Conservation (phyloP, 2,888 invertebrate species). For the Volucella inflata region DNA sequence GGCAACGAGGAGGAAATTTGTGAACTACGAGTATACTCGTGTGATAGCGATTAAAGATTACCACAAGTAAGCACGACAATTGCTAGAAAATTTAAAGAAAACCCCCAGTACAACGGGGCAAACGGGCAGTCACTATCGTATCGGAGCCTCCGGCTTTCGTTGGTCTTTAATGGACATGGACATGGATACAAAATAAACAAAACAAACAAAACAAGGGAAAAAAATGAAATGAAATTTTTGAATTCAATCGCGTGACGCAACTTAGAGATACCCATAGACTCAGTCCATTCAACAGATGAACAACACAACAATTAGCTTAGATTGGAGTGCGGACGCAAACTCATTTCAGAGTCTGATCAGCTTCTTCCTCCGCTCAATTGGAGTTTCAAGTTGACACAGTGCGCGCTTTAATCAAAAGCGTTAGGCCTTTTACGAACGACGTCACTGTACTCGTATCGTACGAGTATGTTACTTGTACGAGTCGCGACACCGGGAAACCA, state of each 20-base stretch:
- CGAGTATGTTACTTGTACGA: too few relatives aligned
- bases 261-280: conserved; percentile 17
- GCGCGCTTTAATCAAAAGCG: conserved; percentile 50
- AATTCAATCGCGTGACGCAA: conserved; percentile 70
- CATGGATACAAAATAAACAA: too few relatives aligned
- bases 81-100: conserved; percentile 22
- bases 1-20: conserved; percentile 24
- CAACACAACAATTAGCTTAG: conserved; percentile 59
- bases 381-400: conserved; percentile 66
- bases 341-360: conserved; percentile 70
- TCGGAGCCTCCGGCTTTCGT: not conserved
- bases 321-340: conserved; percentile 72
- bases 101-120: not conserved
- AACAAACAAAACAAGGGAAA: not conserved
- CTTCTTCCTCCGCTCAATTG: conserved; percentile 60
- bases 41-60: conserved; percentile 60
- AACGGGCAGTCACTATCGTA: not conserved
- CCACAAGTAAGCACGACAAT: conserved; percentile 41
- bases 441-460: too few relatives aligned
- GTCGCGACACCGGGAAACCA: conserved; percentile 33
- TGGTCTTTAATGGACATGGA: conserved; percentile 6
- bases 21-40: conserved; percentile 24
- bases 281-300: conserved; percentile 14
- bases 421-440: conserved; percentile 3
- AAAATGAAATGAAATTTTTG: conserved; percentile 29